Conservation (phyloP, 2,888 invertebrate species). For the Dexiosoma caninum region DNA sequence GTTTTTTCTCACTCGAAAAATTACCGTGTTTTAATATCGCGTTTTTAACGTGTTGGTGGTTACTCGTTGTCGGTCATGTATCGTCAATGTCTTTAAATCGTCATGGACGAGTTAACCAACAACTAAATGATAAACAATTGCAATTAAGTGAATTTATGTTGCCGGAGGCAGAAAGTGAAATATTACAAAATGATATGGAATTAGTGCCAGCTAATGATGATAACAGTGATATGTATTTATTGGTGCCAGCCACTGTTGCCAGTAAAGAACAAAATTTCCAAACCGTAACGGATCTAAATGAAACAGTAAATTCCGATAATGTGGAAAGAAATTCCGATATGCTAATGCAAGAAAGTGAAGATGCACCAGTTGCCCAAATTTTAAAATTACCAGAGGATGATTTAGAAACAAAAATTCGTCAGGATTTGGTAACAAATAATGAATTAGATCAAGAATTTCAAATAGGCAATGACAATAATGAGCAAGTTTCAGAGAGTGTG, state of each 20-base stretch:
- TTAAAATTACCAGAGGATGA: conserved; percentile 48
- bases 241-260: conserved; percentile 68
- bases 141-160: conserved; percentile 46
- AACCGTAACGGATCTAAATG: conserved; percentile 27
- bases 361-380: conserved; percentile 65
- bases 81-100: conserved; percentile 72
- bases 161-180: conserved; percentile 44
- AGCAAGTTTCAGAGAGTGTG: conserved; percentile 19
- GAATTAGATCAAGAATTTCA: conserved; percentile 17
- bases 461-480: neutral
- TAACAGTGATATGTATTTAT: conserved; percentile 70
- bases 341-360: conserved; percentile 73
- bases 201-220: conserved; percentile 64
- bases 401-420: neutral
- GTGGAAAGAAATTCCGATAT: conserved; percentile 67
- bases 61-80: conserved; percentile 57
- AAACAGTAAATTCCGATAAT: conserved; percentile 5
- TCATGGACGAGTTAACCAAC: conserved; percentile 63
- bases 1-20: conserved; percentile 45
- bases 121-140: conserved; percentile 56
- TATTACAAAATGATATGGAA: conserved; percentile 71
- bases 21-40: conserved; percentile 57
- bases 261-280: conserved; percentile 44
- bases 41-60: conserved; percentile 55
- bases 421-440: neutral